Percentiles rank a stretch among this genome's conserved stretches.
Evolutionary conservation across 2,113 vertebrate genomes (phyloP).

Genomic region (Prietella phreatophila): DNA sequence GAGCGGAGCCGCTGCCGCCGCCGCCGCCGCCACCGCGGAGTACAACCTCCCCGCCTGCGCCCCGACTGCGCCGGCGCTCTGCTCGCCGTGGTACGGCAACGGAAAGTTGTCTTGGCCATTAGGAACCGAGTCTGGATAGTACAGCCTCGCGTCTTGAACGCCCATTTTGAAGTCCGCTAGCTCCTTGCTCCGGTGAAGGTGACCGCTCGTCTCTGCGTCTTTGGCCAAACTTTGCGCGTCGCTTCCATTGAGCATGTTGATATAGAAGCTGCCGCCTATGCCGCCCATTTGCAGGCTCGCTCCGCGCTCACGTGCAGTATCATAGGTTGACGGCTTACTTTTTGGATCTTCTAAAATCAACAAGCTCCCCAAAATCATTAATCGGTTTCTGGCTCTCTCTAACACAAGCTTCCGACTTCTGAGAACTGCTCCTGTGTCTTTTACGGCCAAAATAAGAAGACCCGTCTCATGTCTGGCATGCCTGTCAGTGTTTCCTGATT

Average conservation of each 20-base stretch:
- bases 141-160: constrained; percentile 74
- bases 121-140: constrained; percentile 68
- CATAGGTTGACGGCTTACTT: constrained; percentile 65
- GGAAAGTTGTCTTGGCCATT: constrained; percentile 65
- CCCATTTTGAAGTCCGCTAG: constrained; percentile 75
- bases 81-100: constrained; percentile 70
- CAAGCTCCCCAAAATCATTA: background rate
- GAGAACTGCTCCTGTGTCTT: constrained; percentile 23
- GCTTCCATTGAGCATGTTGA: constrained; percentile 84
- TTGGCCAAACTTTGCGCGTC: constrained; percentile 79
- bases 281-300: constrained; percentile 81
- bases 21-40: constrained; percentile 60
- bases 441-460: constrained; percentile 12
- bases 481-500: background rate
- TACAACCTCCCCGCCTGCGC: constrained; percentile 71
- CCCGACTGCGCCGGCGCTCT: constrained; percentile 65
- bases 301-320: constrained; percentile 59
- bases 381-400: background rate
- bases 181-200: constrained; percentile 70
- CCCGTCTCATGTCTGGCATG: constrained; percentile 6
- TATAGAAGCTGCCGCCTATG: constrained; percentile 77
- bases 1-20: constrained; percentile 63
- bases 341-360: constrained; percentile 47
- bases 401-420: constrained; percentile 38
- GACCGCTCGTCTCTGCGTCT: constrained; percentile 69